Conservation (phyloP, 2,797 vertebrate genomes). For the Eurystomus glaucurus region DNA sequence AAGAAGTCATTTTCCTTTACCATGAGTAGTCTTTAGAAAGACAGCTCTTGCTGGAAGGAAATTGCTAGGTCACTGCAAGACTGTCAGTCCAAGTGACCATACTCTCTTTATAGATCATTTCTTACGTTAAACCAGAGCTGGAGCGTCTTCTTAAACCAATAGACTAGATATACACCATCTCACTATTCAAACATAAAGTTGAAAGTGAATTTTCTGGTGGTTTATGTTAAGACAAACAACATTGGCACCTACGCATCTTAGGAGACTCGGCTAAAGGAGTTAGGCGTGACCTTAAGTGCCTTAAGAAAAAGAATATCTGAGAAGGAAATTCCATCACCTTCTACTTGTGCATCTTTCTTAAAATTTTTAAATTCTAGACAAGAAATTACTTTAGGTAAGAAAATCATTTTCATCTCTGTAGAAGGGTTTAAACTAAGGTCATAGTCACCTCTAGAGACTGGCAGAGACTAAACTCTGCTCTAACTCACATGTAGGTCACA, state of each 20-base stretch:
- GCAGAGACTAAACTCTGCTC: background rate
- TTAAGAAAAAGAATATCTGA: background rate
- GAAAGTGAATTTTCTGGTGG: background rate
- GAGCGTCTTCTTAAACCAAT: background rate
- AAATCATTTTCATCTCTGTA: background rate
- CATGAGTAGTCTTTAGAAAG: background rate
- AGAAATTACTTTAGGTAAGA: background rate
- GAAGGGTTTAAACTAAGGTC: background rate
- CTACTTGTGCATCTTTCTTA: background rate
- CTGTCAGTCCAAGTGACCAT: background rate
- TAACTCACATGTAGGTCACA: background rate
- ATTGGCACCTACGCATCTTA: background rate
- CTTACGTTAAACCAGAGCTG: background rate
- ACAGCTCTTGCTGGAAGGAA: background rate
- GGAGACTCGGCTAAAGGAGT: background rate
- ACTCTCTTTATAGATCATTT: background rate
- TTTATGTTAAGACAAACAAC: background rate
- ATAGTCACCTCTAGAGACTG: background rate
- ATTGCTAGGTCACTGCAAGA: background rate
- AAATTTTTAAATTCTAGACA: background rate
- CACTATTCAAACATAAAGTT: background rate
- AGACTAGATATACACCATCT: background rate
- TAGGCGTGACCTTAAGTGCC: background rate
- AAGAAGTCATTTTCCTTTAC: background rate
- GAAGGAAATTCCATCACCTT: background rate